phyloP scores from a whole-genome alignment of 2,797 vertebrate species.

The Phaenicophaeus curvirostris region DNA sequence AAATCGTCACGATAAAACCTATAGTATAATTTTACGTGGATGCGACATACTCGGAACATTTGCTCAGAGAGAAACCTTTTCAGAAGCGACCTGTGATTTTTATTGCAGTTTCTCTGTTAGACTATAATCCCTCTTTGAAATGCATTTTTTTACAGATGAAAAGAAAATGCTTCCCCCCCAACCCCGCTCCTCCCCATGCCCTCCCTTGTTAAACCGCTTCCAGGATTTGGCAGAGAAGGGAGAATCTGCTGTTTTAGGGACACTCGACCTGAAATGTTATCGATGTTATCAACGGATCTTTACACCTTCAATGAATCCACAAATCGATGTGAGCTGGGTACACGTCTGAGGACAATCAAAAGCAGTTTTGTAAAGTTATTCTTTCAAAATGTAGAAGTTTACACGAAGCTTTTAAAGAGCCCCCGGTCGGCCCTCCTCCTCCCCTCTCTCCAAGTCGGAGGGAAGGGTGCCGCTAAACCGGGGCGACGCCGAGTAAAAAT shows the following conservation, averaged over 20 bases:
- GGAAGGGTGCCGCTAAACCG: neutral
- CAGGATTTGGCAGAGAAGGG: neutral
- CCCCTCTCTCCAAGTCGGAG: neutral
- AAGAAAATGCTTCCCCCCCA: neutral
- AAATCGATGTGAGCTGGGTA: neutral
- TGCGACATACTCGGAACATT: neutral
- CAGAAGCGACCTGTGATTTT: constrained; percentile 7
- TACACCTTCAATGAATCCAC: neutral
- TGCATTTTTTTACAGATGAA: neutral
- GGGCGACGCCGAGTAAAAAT: neutral
- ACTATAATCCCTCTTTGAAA: neutral
- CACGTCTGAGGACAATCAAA: neutral
- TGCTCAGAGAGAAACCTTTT: neutral
- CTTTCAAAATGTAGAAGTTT: constrained; percentile 22
- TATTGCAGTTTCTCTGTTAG: neutral
- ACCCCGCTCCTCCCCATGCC: too few relatives aligned
- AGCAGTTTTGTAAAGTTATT: neutral
- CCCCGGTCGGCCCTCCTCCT: neutral
- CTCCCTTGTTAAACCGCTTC: neutral
- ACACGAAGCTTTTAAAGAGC: neutral
- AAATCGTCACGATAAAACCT: neutral
- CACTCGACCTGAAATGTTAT: neutral
- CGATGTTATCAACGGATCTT: neutral
- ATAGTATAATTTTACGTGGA: neutral
- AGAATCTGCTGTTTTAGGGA: neutral